A percentile compares a stretch with the other conserved stretches of the same genome.
These are phyloP conservation scores for Drosophila phalerata DNA, from an alignment of 2,888 invertebrate species.

Conservation along the genomic window DNA sequence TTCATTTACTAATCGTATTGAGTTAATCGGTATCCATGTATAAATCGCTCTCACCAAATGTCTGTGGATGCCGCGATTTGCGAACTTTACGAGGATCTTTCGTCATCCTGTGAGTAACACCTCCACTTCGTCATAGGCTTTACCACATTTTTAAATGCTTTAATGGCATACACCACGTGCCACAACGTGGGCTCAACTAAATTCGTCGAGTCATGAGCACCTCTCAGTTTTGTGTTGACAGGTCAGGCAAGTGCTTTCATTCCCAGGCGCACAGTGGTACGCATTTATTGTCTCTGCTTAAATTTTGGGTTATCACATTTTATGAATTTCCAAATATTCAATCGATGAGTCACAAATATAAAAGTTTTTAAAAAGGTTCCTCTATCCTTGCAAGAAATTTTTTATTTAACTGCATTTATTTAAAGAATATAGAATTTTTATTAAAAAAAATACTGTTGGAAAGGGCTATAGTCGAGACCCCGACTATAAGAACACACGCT, in stretches of 20 bases:
- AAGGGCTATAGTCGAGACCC: too few species aligned
- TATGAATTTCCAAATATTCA: background rate
- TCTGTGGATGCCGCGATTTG: conserved; percentile 84
- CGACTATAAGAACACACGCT: too few species aligned
- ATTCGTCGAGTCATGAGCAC: conserved; percentile 38
- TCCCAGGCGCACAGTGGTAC: conserved; percentile 55
- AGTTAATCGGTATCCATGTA: background rate
- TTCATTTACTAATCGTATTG: background rate
- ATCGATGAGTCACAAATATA: background rate
- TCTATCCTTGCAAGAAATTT: too few species aligned
- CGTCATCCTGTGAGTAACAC: conserved; percentile 84
- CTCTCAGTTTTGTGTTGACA: conserved; percentile 45
- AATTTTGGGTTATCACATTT: background rate
- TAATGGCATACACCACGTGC: conserved; percentile 20
- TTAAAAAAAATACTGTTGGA: too few species aligned
- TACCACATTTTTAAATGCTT: conserved; percentile 17
- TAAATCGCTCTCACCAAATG: background rate
- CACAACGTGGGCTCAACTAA: conserved; percentile 44
- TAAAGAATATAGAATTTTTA: too few species aligned
- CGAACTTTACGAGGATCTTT: conserved; percentile 84
- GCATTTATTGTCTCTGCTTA: background rate
- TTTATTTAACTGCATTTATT: too few species aligned
- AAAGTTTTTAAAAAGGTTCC: too few species aligned
- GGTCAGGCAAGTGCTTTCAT: conserved; percentile 50
- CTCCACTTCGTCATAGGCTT: conserved; percentile 16